Evolutionary conservation across 2,113 vertebrate genomes (phyloP), one percentile per base, ranked within the genome.

Genomic region (Festucalex cinctus): DNA sequence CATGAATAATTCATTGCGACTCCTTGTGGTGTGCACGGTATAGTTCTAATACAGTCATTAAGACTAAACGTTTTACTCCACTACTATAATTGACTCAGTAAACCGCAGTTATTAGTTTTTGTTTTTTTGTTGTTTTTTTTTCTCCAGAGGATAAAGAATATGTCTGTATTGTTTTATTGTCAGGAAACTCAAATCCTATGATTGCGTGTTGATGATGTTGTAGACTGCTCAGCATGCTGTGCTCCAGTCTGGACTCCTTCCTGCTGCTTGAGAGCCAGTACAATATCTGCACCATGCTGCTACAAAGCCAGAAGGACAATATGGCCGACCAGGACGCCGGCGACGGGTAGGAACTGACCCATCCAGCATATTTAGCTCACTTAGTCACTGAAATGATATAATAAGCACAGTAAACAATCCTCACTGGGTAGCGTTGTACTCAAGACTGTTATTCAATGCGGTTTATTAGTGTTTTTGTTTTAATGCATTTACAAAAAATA

Each of bases 191-290:
- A 26, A 54, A 54, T 26, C 22, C 51, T 16, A 26, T 54, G 4
- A 26, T 12, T 79, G 53, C 65, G 3, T 65, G 6, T 17, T 24
- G 13, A 17, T 32, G 28, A 2, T 32, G 28, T 48, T 81, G 44
- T 81, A 99, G 97, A 82, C 85, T 99, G 66, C 86, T 99, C 72
- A 95, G 91, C 63, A 91, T 95, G 56, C 68, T 95, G 0, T 96
- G 95, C 90, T 96, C 94, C 88, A 92, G 93, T 73, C 91, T 99
- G 81, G 93, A 98, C 82, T 92, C 91, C 2, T 92, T 97, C 48
- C 88, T 98, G 57, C 90, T 98, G 26, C 80, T 98, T 81, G 94
- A 99, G 86, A 90, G 92, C 81, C 96, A 95, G 69, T 99, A 94
- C 83, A 89, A 91, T 61, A 82, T 99, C 77, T 94, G 93, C 74